A percentile compares a stretch with the other conserved stretches of the same genome.
phyloP scores from a whole-genome alignment of 30 jellyfish, hydroid and myxozoan genomes.

The Aurelia aurita complex sp. Pacific region DNA sequence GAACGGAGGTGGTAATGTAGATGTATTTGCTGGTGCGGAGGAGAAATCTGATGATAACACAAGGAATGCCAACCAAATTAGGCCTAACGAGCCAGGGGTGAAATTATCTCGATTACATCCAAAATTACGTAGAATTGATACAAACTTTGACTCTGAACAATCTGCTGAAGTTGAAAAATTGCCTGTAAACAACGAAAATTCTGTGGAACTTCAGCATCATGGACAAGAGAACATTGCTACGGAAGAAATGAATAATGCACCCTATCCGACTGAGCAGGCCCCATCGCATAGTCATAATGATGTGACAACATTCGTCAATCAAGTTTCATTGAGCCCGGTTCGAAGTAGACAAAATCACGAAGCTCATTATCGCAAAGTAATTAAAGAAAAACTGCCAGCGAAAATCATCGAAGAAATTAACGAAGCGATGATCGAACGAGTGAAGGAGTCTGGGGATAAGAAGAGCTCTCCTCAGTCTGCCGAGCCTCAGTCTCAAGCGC shows the following conservation, averaged over 20 bases:
- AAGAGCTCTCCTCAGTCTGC: background rate
- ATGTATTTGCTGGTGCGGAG: conserved; percentile 49
- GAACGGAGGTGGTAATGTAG: background rate
- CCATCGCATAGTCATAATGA: background rate
- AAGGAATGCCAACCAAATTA: background rate
- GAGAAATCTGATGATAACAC: background rate
- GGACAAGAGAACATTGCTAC: too few species aligned
- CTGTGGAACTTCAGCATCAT: too few species aligned
- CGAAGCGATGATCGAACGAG: conserved; percentile 48
- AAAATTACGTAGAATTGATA: too few species aligned
- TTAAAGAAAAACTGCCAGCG: conserved; percentile 34
- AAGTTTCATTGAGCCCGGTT: background rate
- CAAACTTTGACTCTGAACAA: too few species aligned
- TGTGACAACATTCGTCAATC: background rate
- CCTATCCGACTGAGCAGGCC: too few species aligned
- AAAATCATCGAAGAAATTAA: conserved; percentile 46
- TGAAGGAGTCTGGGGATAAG: conserved; percentile 58
- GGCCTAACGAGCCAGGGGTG: too few species aligned
- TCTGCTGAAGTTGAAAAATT: too few species aligned
- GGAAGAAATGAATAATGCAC: too few species aligned
- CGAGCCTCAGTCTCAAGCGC: background rate
- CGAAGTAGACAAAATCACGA: background rate
- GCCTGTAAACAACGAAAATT: too few species aligned
- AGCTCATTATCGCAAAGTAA: conserved; percentile 1
- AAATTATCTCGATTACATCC: too few species aligned